Conservation (phyloP, 2,113 vertebrate genomes). For the Taurulus bubalis region DNA sequence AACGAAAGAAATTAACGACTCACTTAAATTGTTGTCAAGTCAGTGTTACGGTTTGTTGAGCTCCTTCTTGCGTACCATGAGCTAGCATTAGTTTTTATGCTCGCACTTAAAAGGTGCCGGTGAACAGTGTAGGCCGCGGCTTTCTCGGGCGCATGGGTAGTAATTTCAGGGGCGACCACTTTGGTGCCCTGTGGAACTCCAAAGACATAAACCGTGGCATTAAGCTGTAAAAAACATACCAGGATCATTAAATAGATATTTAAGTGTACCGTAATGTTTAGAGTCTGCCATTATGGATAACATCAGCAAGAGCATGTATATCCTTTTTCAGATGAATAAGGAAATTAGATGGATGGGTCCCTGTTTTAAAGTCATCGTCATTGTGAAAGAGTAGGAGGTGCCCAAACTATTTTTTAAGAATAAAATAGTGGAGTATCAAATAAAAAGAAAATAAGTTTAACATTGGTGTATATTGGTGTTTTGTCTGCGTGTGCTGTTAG, state of each 20-base stretch:
- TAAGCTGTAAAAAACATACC: conserved; percentile 17
- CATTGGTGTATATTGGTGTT: not conserved
- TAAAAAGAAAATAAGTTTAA: not conserved
- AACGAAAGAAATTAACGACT: conserved; percentile 2
- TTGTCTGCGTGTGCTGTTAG: not conserved
- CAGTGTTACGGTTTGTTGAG: conserved; percentile 1
- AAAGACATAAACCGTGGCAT: conserved; percentile 28
- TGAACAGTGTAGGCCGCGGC: conserved; percentile 8
- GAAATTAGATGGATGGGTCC: not conserved
- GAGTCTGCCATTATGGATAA: conserved; percentile 19
- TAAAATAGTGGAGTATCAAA: not conserved
- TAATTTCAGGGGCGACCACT: conserved; percentile 46
- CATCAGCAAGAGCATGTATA: conserved; percentile 17
- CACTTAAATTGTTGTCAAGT: conserved; percentile 25
- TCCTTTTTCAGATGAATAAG: not conserved
- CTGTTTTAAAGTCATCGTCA: not conserved
- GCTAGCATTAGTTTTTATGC: conserved; percentile 35
- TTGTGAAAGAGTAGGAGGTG: not conserved
- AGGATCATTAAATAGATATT: conserved; percentile 41
- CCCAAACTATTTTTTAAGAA: not conserved
- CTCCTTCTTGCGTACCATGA: not conserved
- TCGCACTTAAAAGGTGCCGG: conserved; percentile 33
- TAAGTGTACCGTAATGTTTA: conserved; percentile 10
- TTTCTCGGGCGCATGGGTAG: not conserved
- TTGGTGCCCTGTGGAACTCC: conserved; percentile 47